phyloP scores from a whole-genome alignment of 2,797 vertebrate species.

The Hipposideros larvatus region DNA sequence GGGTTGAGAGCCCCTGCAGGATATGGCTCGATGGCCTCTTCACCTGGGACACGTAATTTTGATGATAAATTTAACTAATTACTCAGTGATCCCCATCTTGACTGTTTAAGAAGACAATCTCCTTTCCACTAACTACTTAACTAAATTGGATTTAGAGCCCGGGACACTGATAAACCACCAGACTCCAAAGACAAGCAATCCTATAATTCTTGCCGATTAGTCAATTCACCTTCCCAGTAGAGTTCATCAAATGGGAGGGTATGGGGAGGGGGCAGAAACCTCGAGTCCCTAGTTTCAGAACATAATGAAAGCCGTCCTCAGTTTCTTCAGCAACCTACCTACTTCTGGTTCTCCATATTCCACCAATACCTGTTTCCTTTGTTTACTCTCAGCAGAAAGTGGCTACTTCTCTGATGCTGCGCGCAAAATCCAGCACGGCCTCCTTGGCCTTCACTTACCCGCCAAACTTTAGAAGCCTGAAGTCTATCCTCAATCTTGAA shows the following conservation, averaged over 20 bases:
- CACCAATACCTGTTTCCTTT: constrained; percentile 65
- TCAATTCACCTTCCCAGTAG: neutral
- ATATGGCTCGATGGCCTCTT: constrained; percentile 44
- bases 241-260: constrained; percentile 3
- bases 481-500: constrained; percentile 30
- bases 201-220: constrained; percentile 24
- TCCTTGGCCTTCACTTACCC: neutral
- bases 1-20: constrained; percentile 49
- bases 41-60: constrained; percentile 69
- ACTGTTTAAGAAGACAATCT: constrained; percentile 61
- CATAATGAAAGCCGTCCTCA: constrained; percentile 41
- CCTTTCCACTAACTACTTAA: constrained; percentile 50
- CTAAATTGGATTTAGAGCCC: constrained; percentile 72
- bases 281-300: constrained; percentile 13
- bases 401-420: neutral
- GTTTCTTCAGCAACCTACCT: constrained; percentile 21
- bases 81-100: constrained; percentile 57
- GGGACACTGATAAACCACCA: constrained; percentile 66
- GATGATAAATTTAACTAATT: constrained; percentile 79
- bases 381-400: constrained; percentile 40
- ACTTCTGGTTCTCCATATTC: constrained; percentile 59
- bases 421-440: constrained; percentile 35
- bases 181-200: constrained; percentile 63
- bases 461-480: constrained; percentile 17
- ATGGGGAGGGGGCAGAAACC: neutral